Conservation (phyloP, 2,888 invertebrate species). For the Emmelina monodactyla region DNA sequence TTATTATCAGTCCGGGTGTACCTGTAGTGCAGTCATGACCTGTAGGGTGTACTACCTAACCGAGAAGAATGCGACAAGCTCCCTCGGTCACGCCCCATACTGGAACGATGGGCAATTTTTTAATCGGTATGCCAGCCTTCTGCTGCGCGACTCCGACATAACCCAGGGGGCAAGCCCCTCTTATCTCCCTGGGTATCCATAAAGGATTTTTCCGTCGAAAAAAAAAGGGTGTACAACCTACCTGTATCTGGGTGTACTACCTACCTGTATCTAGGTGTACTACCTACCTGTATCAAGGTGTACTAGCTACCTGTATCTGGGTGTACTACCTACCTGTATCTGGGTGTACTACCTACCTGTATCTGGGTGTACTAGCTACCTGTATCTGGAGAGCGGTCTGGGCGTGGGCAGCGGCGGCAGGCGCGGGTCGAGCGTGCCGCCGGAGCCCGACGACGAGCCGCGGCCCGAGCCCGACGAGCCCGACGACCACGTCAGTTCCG, state of each 20-base stretch:
- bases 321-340: neutral
- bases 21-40: no score
- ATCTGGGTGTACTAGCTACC: conserved; percentile 21
- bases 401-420: conserved; percentile 39
- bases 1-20: no score
- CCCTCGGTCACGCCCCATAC: no score
- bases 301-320: neutral
- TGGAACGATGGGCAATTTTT: no score
- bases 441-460: conserved; percentile 56
- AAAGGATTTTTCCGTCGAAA: no score
- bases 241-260: neutral
- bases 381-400: conserved; percentile 44
- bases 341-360: neutral
- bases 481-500: conserved; percentile 56
- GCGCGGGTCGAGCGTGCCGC: conserved; percentile 28
- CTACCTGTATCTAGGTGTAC: neutral
- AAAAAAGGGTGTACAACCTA: no score
- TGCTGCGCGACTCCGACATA: no score
- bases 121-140: no score
- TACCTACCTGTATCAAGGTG: neutral
- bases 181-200: no score
- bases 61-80: no score
- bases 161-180: no score
- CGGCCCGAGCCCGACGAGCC: conserved; percentile 58
- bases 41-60: no score